A percentile compares a stretch with the other conserved stretches of the same genome.
Conservation (phyloP, 2,797 vertebrate genomes). For the Chelidonichthys spinosus region DNA sequence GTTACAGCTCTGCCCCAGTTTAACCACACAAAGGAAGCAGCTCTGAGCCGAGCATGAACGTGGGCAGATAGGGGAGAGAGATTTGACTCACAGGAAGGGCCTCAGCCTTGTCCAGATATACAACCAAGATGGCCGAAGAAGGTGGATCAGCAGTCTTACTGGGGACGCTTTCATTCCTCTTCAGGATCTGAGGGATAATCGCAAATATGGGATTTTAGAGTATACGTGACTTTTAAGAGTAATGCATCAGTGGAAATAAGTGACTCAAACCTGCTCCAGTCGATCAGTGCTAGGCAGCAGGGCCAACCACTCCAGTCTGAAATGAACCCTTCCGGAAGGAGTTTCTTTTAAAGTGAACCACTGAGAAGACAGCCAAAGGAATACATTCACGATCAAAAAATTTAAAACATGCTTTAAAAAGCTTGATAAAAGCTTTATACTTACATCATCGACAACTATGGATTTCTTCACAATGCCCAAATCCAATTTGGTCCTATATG, state of each 20-base stretch:
- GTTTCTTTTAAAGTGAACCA: slow-evolving; percentile 91
- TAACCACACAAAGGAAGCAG: slow-evolving; percentile 70
- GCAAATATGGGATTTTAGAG: neutral
- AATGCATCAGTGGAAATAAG: slow-evolving; percentile 11
- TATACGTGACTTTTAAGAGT: neutral
- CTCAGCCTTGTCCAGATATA: slow-evolving; percentile 94
- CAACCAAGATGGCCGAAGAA: slow-evolving; percentile 90
- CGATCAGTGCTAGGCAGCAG: slow-evolving; percentile 84
- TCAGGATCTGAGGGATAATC: slow-evolving; percentile 83
- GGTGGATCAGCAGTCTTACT: slow-evolving; percentile 85
- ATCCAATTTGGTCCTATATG: slow-evolving; percentile 89
- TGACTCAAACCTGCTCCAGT: slow-evolving; percentile 86
- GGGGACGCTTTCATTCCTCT: slow-evolving; percentile 84
- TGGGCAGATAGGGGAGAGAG: slow-evolving; percentile 25
- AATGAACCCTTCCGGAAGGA: slow-evolving; percentile 86
- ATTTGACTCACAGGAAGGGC: slow-evolving; percentile 92
- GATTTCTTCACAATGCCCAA: slow-evolving; percentile 90
- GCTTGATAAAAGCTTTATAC: slow-evolving; percentile 40
- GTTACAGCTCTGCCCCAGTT: slow-evolving; percentile 33
- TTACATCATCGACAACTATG: slow-evolving; percentile 88
- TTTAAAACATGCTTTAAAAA: neutral
- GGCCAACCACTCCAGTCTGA: slow-evolving; percentile 91
- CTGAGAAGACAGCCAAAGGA: slow-evolving; percentile 69
- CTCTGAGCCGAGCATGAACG: slow-evolving; percentile 24
- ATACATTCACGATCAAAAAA: slow-evolving; percentile 10